Percentiles rank a stretch among this genome's conserved stretches.
Evolutionary conservation across 2,113 vertebrate genomes (phyloP).

Genomic region (Eulacestoma nigropectus): DNA sequence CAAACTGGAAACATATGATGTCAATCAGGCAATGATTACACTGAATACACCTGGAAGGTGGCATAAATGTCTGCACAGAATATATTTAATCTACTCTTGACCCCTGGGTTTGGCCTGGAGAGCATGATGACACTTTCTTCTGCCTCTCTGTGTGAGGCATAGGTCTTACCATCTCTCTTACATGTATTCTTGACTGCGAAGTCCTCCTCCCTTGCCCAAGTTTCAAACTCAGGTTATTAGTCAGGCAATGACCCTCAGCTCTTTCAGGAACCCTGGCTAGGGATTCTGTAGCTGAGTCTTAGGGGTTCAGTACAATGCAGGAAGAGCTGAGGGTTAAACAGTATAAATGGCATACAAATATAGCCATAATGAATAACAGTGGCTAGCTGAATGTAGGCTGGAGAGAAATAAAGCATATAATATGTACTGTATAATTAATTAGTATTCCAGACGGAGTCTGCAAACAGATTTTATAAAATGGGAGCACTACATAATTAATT

Average conservation of each 20-base stretch:
- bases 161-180: neutral
- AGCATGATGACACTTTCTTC: neutral
- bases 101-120: neutral
- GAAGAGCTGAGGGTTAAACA: neutral
- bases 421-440: neutral
- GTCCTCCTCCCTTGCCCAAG: neutral
- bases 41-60: neutral
- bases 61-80: neutral
- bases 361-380: neutral
- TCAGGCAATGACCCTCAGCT: neutral
- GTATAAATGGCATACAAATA: neutral
- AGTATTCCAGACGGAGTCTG: neutral
- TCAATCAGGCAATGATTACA: neutral
- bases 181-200: neutral
- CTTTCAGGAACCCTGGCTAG: neutral
- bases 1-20: neutral
- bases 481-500: constrained; percentile 38
- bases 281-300: neutral
- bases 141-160: neutral
- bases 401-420: neutral
- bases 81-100: neutral
- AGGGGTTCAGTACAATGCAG: neutral
- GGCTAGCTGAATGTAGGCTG: neutral
- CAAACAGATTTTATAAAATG: constrained; percentile 38
- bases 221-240: neutral